Conservation (phyloP, 1,140 invertebrate species). For the Paraescarpia echinospica region DNA sequence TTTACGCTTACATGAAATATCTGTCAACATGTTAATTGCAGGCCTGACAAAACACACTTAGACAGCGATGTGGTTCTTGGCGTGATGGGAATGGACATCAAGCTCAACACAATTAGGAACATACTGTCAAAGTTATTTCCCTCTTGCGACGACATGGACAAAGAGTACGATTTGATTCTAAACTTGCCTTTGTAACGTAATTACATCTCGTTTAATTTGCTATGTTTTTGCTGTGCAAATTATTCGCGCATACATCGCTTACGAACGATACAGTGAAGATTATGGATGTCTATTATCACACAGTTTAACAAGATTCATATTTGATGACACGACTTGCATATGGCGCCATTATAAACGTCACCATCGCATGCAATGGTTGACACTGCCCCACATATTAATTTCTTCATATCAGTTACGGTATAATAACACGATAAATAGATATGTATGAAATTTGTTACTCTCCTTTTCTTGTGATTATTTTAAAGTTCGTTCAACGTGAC, state of each 20-base stretch:
- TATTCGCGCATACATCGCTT: not conserved
- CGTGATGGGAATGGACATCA: not conserved
- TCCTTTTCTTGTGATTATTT: no score
- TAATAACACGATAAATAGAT: no score
- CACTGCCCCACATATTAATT: no score
- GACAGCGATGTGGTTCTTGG: not conserved
- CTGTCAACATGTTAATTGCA: not conserved
- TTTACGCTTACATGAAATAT: no score
- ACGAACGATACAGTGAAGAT: not conserved
- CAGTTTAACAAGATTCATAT: not conserved
- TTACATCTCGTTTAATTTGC: no score
- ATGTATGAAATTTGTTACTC: no score
- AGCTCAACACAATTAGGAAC: not conserved
- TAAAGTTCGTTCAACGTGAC: no score
- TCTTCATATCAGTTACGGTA: no score
- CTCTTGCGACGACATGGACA: not conserved
- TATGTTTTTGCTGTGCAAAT: no score
- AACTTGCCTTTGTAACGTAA: no score
- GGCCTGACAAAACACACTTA: not conserved
- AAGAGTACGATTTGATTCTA: not conserved
- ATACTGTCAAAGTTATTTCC: not conserved
- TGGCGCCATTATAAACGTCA: no score
- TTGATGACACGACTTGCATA: not conserved
- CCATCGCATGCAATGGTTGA: no score
- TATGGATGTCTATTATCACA: not conserved